A percentile compares a stretch with the other conserved stretches of the same genome.
Evolutionary conservation across 2,888 invertebrate species (phyloP).

Genomic region (Crematogaster levior): DNA sequence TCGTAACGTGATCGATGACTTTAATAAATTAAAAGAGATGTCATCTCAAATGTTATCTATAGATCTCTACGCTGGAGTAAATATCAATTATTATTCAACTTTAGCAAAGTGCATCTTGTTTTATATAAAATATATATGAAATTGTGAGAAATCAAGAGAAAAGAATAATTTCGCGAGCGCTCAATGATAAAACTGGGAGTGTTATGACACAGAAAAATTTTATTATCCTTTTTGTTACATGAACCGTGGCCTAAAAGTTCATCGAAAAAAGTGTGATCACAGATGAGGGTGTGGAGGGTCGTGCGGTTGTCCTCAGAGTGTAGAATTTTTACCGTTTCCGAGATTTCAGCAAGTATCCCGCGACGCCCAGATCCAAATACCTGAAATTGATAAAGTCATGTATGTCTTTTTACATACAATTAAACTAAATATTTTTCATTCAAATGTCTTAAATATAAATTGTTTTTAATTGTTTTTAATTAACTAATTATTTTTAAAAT

Average conservation of each 20-base stretch:
- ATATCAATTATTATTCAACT: not conserved
- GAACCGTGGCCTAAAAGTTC: slow-evolving; percentile 83
- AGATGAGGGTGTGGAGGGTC: slow-evolving; percentile 83
- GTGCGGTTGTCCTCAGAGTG: slow-evolving; percentile 84
- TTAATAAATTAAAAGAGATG: not conserved
- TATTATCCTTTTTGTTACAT: slow-evolving; percentile 83
- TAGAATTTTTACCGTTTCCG: slow-evolving; percentile 79
- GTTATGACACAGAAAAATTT: slow-evolving; percentile 85
- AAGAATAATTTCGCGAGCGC: not conserved
- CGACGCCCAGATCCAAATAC: slow-evolving; percentile 77
- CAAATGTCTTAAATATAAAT: not conserved
- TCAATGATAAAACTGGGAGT: slow-evolving; percentile 55
- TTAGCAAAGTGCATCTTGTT: not conserved
- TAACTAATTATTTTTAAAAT: not conserved
- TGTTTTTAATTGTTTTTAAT: no score
- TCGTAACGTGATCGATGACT: no score
- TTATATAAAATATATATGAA: not conserved
- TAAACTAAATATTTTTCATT: no score
- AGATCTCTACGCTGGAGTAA: not conserved
- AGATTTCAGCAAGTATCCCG: slow-evolving; percentile 80
- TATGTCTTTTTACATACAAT: not conserved
- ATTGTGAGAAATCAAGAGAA: not conserved
- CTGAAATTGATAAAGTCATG: slow-evolving; percentile 67
- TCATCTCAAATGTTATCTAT: not conserved
- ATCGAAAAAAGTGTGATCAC: slow-evolving; percentile 84